Evolutionary conservation across 2,888 invertebrate species (phyloP).

Genomic region (Eueremaeus valkanovi): DNA sequence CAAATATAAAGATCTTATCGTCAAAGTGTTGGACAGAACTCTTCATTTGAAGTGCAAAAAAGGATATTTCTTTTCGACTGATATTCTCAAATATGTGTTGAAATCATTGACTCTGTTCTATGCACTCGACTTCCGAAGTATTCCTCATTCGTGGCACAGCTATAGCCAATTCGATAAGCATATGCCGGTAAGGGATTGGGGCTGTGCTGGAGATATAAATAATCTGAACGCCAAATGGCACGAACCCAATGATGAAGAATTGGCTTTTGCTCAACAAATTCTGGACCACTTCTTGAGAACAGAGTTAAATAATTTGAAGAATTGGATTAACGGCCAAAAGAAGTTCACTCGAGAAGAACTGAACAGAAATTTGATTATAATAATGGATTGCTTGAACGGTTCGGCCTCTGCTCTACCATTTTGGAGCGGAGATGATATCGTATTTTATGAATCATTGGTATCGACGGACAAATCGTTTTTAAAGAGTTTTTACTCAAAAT

Average conservation of each 20-base stretch:
- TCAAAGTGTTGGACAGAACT: constrained; percentile 65
- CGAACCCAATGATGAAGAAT: constrained; percentile 66
- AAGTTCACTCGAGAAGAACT: constrained; percentile 62
- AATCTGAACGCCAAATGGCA: constrained; percentile 71
- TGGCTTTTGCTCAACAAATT: constrained; percentile 63
- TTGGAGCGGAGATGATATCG: constrained; percentile 61
- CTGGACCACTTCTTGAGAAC: constrained; percentile 58
- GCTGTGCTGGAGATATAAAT: constrained; percentile 63
- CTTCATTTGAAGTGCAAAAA: constrained; percentile 66
- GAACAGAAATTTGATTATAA: constrained; percentile 63
- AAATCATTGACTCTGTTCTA: constrained; percentile 59
- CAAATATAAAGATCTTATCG: constrained; percentile 63
- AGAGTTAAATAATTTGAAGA: constrained; percentile 61
- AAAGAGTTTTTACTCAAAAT: not conserved
- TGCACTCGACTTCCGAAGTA: constrained; percentile 63
- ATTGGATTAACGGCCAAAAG: constrained; percentile 56
- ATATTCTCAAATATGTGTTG: constrained; percentile 61
- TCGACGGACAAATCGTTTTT: not conserved
- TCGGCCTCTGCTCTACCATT: constrained; percentile 64
- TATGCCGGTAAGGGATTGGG: constrained; percentile 75
- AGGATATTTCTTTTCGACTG: constrained; percentile 62
- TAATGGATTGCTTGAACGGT: constrained; percentile 64
- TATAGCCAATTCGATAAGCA: constrained; percentile 61
- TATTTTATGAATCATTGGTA: constrained; percentile 45
- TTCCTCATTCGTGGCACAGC: constrained; percentile 60